phyloP scores from a whole-genome alignment of 2,797 vertebrate species.

The Lepus townsendii region DNA sequence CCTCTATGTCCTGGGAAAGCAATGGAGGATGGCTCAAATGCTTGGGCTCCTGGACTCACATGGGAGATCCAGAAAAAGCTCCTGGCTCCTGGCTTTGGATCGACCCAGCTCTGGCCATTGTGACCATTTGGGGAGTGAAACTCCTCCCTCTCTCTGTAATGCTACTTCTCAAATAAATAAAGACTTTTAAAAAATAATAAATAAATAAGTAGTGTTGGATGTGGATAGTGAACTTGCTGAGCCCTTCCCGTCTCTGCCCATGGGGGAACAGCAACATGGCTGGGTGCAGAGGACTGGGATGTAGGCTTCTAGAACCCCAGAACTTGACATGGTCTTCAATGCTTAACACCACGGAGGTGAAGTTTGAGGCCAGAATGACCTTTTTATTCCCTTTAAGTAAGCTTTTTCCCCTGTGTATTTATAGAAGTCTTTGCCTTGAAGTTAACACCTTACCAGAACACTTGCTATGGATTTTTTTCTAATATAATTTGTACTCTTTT shows the following conservation, averaged over 20 bases:
- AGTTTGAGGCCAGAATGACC: not conserved
- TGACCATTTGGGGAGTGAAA: too few species aligned
- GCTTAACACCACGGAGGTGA: not conserved
- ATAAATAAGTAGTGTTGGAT: not conserved
- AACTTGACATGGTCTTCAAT: not conserved
- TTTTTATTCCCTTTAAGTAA: not conserved
- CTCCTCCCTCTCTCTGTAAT: too few species aligned
- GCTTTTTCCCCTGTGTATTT: not conserved
- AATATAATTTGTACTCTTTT: slow-evolving; percentile 34
- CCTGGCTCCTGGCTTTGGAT: too few species aligned
- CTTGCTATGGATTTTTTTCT: not conserved
- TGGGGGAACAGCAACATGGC: not conserved
- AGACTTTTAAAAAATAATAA: too few species aligned
- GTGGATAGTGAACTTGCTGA: not conserved
- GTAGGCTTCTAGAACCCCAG: not conserved
- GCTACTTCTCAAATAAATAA: too few species aligned
- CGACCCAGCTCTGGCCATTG: too few species aligned
- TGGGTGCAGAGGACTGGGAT: not conserved
- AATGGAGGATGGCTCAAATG: too few species aligned
- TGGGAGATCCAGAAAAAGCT: too few species aligned
- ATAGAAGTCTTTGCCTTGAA: slow-evolving; percentile 26
- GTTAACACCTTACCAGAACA: not conserved
- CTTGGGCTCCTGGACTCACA: too few species aligned
- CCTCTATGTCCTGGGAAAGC: too few species aligned
- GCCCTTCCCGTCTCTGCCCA: not conserved